Conservation (phyloP, 2,888 invertebrate species). For the Eretmocerus hayati region DNA sequence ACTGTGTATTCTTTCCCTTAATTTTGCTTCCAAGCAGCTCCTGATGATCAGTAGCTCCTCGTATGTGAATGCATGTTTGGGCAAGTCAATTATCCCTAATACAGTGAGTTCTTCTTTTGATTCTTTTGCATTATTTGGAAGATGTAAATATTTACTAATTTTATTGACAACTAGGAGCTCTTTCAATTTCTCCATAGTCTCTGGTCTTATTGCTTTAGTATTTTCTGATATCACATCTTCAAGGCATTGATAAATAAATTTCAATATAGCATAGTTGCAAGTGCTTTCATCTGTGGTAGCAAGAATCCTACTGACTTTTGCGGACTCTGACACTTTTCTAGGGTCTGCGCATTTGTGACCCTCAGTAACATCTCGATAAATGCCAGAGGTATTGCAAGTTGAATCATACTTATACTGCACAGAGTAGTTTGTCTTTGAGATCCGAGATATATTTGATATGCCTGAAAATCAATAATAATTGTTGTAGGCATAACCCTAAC, state of each 20-base stretch:
- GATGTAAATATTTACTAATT: constrained; percentile 31
- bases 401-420: constrained; percentile 27
- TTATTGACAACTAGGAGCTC: constrained; percentile 29
- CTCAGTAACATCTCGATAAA: constrained; percentile 12
- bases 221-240: constrained; percentile 24
- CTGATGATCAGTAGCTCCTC: constrained; percentile 39
- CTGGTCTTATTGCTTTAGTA: constrained; percentile 21
- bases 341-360: constrained; percentile 16
- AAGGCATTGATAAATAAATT: constrained; percentile 34
- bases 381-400: constrained; percentile 22
- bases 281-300: constrained; percentile 30
- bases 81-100: constrained; percentile 35
- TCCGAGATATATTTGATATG: constrained; percentile 33
- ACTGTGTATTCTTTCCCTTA: constrained; percentile 34
- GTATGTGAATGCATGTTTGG: constrained; percentile 34
- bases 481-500: neutral
- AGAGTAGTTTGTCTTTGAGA: constrained; percentile 31
- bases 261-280: constrained; percentile 27
- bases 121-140: constrained; percentile 28
- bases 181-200: constrained; percentile 29
- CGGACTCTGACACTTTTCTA: constrained; percentile 13
- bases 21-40: constrained; percentile 32
- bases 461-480: constrained; percentile 23
- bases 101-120: constrained; percentile 28
- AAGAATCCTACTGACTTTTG: constrained; percentile 26